These are phyloP conservation scores for Scaptomyza pallida DNA, from an alignment of 1,140 invertebrate genomes.

Conservation along the genomic window DNA sequence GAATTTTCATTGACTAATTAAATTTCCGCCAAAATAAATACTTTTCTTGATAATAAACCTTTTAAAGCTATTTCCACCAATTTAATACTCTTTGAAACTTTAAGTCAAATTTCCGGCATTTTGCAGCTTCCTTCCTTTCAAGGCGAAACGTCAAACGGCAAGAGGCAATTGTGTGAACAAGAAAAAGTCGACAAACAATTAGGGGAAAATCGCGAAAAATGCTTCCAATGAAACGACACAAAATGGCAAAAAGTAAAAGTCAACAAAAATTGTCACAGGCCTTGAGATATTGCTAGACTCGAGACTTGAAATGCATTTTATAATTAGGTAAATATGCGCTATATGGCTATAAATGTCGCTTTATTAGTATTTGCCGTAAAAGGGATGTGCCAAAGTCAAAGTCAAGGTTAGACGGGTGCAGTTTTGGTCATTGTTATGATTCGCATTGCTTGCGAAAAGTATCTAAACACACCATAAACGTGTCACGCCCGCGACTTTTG, in stretches of 20 bases:
- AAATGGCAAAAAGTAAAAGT: conserved; percentile 55
- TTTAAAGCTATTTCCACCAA: background rate
- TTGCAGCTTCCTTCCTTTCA: background rate
- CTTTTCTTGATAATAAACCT: background rate
- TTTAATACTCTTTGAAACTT: background rate
- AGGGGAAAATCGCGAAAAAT: conserved; percentile 5
- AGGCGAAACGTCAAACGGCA: conserved; percentile 15
- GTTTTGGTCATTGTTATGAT: conserved; percentile 65
- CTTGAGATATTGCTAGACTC: conserved; percentile 42
- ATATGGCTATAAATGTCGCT: conserved; percentile 3
- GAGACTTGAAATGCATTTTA: conserved; percentile 30
- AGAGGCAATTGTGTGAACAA: conserved; percentile 1
- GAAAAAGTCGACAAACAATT: conserved; percentile 8
- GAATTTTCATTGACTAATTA: too few relatives aligned
- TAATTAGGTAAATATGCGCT: conserved; percentile 72
- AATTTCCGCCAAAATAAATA: background rate
- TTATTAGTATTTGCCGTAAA: conserved; percentile 24
- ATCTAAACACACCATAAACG: conserved; percentile 81
- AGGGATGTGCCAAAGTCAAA: conserved; percentile 48
- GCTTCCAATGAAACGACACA: conserved; percentile 42
- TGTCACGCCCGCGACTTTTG: conserved; percentile 72
- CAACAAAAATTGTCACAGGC: conserved; percentile 63
- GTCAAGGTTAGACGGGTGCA: conserved; percentile 78
- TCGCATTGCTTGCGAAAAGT: conserved; percentile 78
- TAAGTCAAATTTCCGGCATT: background rate